These are phyloP conservation scores for Heterodera carotae DNA, from an alignment of 1,140 invertebrate species.

Conservation along the genomic window DNA sequence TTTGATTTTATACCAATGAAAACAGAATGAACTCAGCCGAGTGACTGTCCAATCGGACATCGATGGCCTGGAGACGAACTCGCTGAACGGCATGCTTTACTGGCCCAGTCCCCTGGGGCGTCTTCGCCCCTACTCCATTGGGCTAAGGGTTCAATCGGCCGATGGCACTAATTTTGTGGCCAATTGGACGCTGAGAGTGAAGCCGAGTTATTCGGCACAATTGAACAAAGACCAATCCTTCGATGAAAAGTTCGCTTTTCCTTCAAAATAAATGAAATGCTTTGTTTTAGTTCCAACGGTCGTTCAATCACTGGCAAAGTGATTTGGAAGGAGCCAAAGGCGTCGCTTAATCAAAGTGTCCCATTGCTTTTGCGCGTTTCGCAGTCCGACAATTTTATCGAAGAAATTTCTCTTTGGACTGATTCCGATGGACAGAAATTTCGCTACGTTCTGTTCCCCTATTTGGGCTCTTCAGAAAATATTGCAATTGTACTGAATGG, in stretches of 20 bases:
- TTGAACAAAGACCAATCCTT: background rate
- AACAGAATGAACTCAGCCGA: background rate
- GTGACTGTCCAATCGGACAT: conserved; percentile 22
- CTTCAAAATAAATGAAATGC: background rate
- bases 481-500: conserved; percentile 14
- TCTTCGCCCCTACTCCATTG: conserved; percentile 13
- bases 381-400: background rate
- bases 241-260: background rate
- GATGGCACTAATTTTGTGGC: background rate
- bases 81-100: background rate
- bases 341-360: conserved; percentile 12
- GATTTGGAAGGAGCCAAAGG: background rate
- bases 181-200: conserved; percentile 24
- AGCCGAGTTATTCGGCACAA: conserved; percentile 28
- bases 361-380: conserved; percentile 15
- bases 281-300: background rate
- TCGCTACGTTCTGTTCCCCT: background rate
- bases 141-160: background rate
- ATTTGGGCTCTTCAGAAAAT: conserved; percentile 18
- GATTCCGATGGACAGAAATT: background rate
- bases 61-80: background rate
- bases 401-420: conserved; percentile 19
- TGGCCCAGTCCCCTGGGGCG: conserved; percentile 25
- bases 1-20: background rate
- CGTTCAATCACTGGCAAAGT: background rate